phyloP scores from a whole-genome alignment of 1,140 invertebrate species.

The Whitmania pigra region DNA sequence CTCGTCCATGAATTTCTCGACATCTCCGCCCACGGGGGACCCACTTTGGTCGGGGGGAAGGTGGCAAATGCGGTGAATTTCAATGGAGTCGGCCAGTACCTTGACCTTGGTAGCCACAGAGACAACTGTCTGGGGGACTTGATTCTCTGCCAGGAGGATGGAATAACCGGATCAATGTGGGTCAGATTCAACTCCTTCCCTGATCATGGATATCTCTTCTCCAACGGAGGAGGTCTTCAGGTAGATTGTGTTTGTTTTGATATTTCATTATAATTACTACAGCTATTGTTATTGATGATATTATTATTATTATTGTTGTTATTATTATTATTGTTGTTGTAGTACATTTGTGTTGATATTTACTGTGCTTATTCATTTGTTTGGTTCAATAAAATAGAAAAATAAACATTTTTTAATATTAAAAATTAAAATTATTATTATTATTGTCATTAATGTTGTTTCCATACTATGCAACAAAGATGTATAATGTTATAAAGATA shows the following conservation, averaged over 20 bases:
- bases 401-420: too few species aligned
- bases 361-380: too few species aligned
- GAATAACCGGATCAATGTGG: conserved; percentile 36
- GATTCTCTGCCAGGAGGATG: conserved; percentile 31
- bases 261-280: neutral
- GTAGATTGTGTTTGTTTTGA: neutral
- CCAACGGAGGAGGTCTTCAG: conserved; percentile 18
- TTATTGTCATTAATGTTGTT: too few species aligned
- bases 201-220: conserved; percentile 23
- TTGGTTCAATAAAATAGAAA: too few species aligned
- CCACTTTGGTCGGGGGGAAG: conserved; percentile 32
- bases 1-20: conserved; percentile 28
- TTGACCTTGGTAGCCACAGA: conserved; percentile 32
- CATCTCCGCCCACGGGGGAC: conserved; percentile 28
- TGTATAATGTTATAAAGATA: too few species aligned
- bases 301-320: too few species aligned
- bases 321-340: too few species aligned
- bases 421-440: too few species aligned
- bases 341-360: too few species aligned
- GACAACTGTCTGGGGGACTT: conserved; percentile 36
- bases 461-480: too few species aligned
- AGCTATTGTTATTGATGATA: neutral
- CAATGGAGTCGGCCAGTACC: conserved; percentile 34
- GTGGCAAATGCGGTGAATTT: conserved; percentile 33
- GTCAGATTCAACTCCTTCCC: conserved; percentile 28